Evolutionary conservation across 2,113 vertebrate genomes (phyloP).

Genomic region (Coryphaenoides rupestris): DNA sequence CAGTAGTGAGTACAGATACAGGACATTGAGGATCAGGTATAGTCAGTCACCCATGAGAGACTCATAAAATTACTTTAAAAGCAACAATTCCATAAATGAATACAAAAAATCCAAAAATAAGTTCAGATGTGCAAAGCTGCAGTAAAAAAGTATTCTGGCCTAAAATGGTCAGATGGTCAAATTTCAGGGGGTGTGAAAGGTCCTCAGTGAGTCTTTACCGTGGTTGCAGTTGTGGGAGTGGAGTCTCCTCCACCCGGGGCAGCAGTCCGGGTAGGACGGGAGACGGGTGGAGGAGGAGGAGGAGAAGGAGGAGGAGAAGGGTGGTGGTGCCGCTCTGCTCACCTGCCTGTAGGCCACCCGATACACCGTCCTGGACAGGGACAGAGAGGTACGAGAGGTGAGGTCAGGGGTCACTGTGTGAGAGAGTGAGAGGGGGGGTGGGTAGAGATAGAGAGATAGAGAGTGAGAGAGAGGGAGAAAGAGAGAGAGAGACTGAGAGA

Average conservation of each 20-base stretch:
- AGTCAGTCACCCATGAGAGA: too few relatives aligned
- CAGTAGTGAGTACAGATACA: too few relatives aligned
- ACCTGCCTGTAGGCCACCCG: constrained; percentile 78
- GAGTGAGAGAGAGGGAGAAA: constrained; percentile 1
- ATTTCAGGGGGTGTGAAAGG: too few relatives aligned
- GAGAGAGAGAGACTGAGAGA: constrained; percentile 16
- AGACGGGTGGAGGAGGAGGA: neutral
- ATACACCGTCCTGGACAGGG: constrained; percentile 80
- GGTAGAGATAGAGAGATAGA: constrained; percentile 10
- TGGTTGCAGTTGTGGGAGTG: constrained; percentile 73
- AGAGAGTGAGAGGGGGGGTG: too few relatives aligned
- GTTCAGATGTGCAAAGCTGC: too few relatives aligned
- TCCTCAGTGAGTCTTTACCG: too few relatives aligned
- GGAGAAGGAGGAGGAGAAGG: neutral
- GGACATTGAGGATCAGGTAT: too few relatives aligned
- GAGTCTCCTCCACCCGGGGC: constrained; percentile 82
- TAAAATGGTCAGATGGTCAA: too few relatives aligned
- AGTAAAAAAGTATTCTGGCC: too few relatives aligned
- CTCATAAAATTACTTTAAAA: too few relatives aligned
- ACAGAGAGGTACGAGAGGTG: neutral
- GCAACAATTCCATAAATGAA: too few relatives aligned
- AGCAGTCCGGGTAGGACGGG: constrained; percentile 71
- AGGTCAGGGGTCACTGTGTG: neutral
- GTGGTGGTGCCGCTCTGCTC: constrained; percentile 35
- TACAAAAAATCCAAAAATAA: too few relatives aligned